phyloP scores from a whole-genome alignment of 2,888 invertebrate genomes.

The Sarcophaga rosellei region DNA sequence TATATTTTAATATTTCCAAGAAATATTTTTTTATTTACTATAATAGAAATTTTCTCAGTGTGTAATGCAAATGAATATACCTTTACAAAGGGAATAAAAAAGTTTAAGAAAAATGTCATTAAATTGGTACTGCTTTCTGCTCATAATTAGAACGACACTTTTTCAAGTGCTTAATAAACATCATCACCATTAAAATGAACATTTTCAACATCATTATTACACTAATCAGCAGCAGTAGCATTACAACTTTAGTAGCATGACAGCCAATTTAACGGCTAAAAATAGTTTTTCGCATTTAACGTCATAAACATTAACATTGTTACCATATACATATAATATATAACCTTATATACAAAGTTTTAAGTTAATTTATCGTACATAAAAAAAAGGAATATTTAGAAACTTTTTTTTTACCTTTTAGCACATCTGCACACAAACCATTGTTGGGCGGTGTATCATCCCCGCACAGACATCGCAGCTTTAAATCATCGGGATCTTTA shows the following conservation, averaged over 20 bases:
- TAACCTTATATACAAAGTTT: no score
- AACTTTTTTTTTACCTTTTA: conserved; percentile 83
- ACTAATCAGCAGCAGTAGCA: neutral
- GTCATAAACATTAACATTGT: neutral
- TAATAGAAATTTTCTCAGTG: neutral
- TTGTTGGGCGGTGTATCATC: conserved; percentile 86
- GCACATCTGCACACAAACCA: conserved; percentile 85
- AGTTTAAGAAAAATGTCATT: neutral
- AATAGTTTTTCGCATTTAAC: neutral
- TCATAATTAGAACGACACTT: conserved; percentile 17
- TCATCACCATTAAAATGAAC: neutral
- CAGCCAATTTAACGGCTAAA: neutral
- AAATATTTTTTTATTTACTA: no score
- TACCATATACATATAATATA: neutral
- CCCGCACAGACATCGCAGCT: conserved; percentile 86
- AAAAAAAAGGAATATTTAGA: neutral
- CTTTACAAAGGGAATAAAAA: neutral
- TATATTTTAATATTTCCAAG: no score
- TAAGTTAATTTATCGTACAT: neutral
- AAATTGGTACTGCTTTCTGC: neutral
- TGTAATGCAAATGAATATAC: neutral
- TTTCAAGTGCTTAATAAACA: conserved; percentile 36
- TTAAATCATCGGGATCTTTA: conserved; percentile 84
- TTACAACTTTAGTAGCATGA: neutral
- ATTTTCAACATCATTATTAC: neutral